These are phyloP conservation scores for Solenopsis fugax DNA, from an alignment of 1,140 invertebrate species.

Conservation along the genomic window DNA sequence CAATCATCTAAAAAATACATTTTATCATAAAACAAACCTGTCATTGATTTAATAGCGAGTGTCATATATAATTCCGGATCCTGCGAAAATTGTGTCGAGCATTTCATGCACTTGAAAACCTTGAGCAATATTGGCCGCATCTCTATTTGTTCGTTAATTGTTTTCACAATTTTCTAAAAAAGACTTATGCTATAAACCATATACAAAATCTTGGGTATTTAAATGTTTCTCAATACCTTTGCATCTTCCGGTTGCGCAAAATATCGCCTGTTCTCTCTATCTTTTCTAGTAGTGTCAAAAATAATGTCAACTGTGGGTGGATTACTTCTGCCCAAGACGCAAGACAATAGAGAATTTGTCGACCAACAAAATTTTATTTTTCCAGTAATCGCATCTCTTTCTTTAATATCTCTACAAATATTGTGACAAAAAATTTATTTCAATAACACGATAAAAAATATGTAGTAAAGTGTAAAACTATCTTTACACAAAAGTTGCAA, in stretches of 20 bases:
- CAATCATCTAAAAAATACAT: conserved; percentile 26
- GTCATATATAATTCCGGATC: conserved; percentile 82
- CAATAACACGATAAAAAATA: conserved; percentile 24
- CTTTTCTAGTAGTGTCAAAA: conserved; percentile 88
- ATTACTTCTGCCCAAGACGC: conserved; percentile 85
- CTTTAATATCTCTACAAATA: conserved; percentile 83
- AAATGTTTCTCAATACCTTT: conserved; percentile 81
- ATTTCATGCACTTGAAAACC: conserved; percentile 89
- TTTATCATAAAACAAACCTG: conserved; percentile 71
- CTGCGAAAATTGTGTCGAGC: conserved; percentile 88
- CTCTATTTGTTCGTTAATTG: conserved; percentile 85
- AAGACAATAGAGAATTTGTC: conserved; percentile 87
- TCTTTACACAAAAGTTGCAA: conserved; percentile 25
- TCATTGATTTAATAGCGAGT: conserved; percentile 66
- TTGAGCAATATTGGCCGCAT: conserved; percentile 86
- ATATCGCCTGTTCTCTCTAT: conserved; percentile 88
- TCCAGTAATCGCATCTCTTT: conserved; percentile 85
- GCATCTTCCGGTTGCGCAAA: conserved; percentile 87
- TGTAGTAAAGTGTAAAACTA: neutral
- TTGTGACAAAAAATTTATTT: conserved; percentile 5
- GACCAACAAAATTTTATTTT: conserved; percentile 88
- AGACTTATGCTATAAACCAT: neutral
- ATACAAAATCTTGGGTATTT: conserved; percentile 33
- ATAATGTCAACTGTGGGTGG: conserved; percentile 87
- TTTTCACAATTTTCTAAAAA: conserved; percentile 87